Percentiles rank a stretch among this genome's conserved stretches.
Conservation (phyloP, 1,140 invertebrate genomes). For the Anagrus nilaparvatae region DNA sequence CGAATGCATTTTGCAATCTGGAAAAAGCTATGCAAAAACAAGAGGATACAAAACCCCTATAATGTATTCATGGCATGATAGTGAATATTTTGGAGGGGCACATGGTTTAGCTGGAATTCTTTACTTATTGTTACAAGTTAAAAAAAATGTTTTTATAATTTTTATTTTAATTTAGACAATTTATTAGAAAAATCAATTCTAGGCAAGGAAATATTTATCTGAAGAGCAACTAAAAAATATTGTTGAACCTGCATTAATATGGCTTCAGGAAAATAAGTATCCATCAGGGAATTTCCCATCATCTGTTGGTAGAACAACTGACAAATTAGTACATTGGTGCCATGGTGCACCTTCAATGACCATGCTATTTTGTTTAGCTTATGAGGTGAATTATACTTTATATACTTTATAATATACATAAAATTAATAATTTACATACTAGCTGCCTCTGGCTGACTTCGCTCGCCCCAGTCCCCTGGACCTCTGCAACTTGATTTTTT, state of each 20-base stretch:
- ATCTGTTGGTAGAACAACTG: constrained; percentile 57
- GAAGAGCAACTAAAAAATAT: constrained; percentile 45
- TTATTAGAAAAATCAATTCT: constrained; percentile 15
- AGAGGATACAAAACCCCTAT: constrained; percentile 50
- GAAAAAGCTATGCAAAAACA: constrained; percentile 45
- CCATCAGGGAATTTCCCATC: constrained; percentile 82
- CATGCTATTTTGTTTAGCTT: constrained; percentile 62
- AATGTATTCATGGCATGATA: constrained; percentile 81
- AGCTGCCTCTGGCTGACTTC: too few species aligned
- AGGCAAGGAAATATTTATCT: constrained; percentile 47
- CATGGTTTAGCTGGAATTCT: constrained; percentile 82
- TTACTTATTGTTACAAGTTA: constrained; percentile 68
- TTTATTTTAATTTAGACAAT: constrained; percentile 4
- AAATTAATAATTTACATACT: too few species aligned
- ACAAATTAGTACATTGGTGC: constrained; percentile 89
- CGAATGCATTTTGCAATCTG: constrained; percentile 53
- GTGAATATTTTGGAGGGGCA: constrained; percentile 76
- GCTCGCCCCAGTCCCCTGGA: too few species aligned
- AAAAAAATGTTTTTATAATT: constrained; percentile 13
- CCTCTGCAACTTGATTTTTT: too few species aligned
- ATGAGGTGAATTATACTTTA: constrained; percentile 63
- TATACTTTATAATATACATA: too few species aligned
- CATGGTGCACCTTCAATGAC: constrained; percentile 87
- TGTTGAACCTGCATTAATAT: constrained; percentile 56
- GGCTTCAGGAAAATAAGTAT: constrained; percentile 48